These are phyloP conservation scores for Frieseomelitta varia DNA, from an alignment of 1,140 invertebrate genomes.

Conservation along the genomic window DNA sequence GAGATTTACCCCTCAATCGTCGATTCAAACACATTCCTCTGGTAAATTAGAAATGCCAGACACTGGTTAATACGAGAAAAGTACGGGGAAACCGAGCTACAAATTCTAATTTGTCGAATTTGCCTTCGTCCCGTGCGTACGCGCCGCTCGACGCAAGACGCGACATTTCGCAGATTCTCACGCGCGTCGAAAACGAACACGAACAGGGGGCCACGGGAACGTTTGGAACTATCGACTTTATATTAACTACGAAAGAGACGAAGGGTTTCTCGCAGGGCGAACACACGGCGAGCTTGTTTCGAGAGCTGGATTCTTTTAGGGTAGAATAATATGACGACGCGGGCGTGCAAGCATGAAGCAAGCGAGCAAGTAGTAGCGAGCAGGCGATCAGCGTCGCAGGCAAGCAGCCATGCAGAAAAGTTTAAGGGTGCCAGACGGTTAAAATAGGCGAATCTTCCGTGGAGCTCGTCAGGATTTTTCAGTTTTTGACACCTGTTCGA, in stretches of 20 bases:
- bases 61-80: too few relatives aligned
- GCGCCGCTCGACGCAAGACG: not conserved
- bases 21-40: too few relatives aligned
- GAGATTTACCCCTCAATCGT: too few relatives aligned
- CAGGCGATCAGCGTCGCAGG: constrained; percentile 51
- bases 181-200: not conserved
- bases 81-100: too few relatives aligned
- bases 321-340: constrained; percentile 41
- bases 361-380: constrained; percentile 27
- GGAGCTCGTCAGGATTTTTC: constrained; percentile 32
- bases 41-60: too few relatives aligned
- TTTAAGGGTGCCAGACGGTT: constrained; percentile 62
- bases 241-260: not conserved
- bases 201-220: too few relatives aligned
- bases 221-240: constrained; percentile 39
- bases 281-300: not conserved
- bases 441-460: constrained; percentile 52
- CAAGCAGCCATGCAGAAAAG: constrained; percentile 55
- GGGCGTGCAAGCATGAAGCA: constrained; percentile 46
- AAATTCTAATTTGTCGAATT: too few relatives aligned
- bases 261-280: not conserved
- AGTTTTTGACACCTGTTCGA: constrained; percentile 29
- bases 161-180: not conserved
- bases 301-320: constrained; percentile 12
- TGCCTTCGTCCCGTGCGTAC: too few relatives aligned